phyloP scores from a whole-genome alignment of 2,797 vertebrate species.

The Hirundo rustica region DNA sequence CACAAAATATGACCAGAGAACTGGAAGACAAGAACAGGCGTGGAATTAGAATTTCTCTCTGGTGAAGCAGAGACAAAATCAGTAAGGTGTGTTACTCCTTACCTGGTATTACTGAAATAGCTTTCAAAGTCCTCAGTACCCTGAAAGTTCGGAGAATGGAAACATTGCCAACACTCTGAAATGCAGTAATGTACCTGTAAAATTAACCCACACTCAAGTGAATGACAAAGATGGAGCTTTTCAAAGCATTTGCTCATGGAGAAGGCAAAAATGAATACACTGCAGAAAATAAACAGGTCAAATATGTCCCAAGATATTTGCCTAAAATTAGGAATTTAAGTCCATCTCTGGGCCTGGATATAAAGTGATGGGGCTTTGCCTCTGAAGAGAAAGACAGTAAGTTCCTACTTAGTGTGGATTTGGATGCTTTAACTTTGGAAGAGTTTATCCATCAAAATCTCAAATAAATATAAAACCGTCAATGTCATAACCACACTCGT shows the following conservation, averaged over 20 bases:
- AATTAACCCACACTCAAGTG: background rate
- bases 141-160: conserved; percentile 73
- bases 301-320: background rate
- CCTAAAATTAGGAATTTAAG: background rate
- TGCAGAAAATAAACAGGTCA: background rate
- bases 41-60: background rate
- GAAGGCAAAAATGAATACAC: background rate
- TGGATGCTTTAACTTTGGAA: background rate
- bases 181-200: conserved; percentile 21
- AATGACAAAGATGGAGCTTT: background rate
- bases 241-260: background rate
- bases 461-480: background rate
- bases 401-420: background rate
- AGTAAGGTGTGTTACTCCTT: background rate
- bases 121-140: conserved; percentile 77
- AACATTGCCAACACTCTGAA: background rate
- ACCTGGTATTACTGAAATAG: conserved; percentile 79
- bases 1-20: background rate
- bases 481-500: background rate
- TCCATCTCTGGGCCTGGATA: background rate
- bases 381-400: background rate
- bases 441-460: background rate
- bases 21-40: background rate
- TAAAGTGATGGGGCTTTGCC: background rate
- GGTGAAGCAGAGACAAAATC: background rate